Evolutionary conservation across 2,797 vertebrate species (phyloP), one percentile per base, ranked within the genome.

Genomic region (Leptatherina wallacei): DNA sequence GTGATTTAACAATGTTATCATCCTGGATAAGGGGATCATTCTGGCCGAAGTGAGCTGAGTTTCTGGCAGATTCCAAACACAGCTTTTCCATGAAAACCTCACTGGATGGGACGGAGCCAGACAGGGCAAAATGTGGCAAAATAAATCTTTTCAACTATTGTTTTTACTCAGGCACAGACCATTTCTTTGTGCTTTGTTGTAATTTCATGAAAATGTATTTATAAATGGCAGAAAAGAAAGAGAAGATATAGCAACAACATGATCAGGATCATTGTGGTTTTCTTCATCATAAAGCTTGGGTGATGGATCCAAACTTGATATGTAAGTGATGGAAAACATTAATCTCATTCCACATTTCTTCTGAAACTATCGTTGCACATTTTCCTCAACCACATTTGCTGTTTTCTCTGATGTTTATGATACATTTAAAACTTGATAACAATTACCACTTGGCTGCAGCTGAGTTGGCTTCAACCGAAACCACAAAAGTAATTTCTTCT

Each of bases 31-130:
- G 58, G 29, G 60, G 67, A 81, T 66, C 32, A 33, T 63, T 78
- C 40, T 42, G 69, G 65, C 61, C 78, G 71, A 72, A 81, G 61
- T 55, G 69, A 81, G 66, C 32, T 63, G 52, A 75, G 65, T 44
- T 75, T 33, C 71, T 77, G 75, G 67, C 69, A 63, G 54, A 77
- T 79, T 73, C 69, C 20, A 72, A 80, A 74, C 52, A 7, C 22
- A 75, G 72, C 32, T 76, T 89, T 84, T 87, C 88, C 82, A 85
- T 63, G 47, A 82, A 79, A 68, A 85, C 64, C 77, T 77, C 61
- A 32, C 47, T 52, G 51, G 67, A 14, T 55, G 32, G 81, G 74
- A 77, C 27, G 11, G 38, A 78, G 62, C 67, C 73, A 76, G 87
- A 66, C 77, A 79, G 58, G 78, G 70, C 64, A 78, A 85, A 56